A percentile compares a stretch with the other conserved stretches of the same genome.
Conservation (phyloP, 2,888 invertebrate genomes). For the Meandrusa payeni region DNA sequence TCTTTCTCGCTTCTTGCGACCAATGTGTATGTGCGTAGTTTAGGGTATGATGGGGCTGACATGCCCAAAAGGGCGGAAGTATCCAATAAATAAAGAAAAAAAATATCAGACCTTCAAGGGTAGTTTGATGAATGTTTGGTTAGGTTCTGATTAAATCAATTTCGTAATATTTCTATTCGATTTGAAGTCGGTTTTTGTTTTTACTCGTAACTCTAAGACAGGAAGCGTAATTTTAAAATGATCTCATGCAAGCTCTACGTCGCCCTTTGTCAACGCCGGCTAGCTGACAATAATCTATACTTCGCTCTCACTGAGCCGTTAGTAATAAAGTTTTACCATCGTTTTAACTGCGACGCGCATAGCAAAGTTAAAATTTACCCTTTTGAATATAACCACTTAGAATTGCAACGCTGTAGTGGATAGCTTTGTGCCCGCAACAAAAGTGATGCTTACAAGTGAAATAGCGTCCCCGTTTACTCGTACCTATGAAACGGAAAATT, state of each 20-base stretch:
- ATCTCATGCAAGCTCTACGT: conserved; percentile 25
- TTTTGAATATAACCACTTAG: conserved; percentile 15
- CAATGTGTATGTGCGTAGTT: too few species aligned
- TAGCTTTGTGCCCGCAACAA: conserved; percentile 18
- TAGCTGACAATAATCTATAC: conserved; percentile 31
- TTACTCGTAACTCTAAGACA: too few species aligned
- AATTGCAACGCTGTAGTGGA: conserved; percentile 12
- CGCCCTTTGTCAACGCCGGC: conserved; percentile 27
- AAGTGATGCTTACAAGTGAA: conserved; percentile 16
- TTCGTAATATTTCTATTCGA: too few species aligned
- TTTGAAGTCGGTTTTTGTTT: too few species aligned
- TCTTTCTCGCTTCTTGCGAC: too few species aligned
- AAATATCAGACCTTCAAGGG: too few species aligned
- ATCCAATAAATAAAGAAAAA: too few species aligned
- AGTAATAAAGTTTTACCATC: conserved; percentile 41
- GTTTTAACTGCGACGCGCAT: conserved; percentile 38
- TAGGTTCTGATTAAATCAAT: too few species aligned
- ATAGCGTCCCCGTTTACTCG: conserved; percentile 10
- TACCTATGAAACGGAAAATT: conserved; percentile 22
- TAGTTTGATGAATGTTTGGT: too few species aligned
- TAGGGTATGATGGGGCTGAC: too few species aligned
- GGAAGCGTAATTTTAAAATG: conserved; percentile 32
- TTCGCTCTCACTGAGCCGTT: conserved; percentile 36
- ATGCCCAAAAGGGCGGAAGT: too few species aligned
- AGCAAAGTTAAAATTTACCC: conserved; percentile 24